Evolutionary conservation across 2,113 vertebrate genomes (phyloP).

Genomic region (Tragelaphus scriptus): DNA sequence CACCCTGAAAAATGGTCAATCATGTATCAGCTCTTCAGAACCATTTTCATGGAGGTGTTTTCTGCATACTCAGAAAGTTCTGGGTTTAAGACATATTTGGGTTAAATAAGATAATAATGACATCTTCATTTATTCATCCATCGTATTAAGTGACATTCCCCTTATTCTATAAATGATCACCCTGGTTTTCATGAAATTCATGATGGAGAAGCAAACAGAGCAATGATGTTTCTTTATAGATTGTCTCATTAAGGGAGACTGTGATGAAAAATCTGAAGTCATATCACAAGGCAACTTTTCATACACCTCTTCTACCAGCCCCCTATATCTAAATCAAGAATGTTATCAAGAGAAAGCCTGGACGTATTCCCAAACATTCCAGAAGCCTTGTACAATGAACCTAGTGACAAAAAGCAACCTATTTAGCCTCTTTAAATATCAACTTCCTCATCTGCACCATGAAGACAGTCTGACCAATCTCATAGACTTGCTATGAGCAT

Average conservation of each 20-base stretch:
- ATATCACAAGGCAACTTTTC: too few species aligned
- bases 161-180: neutral
- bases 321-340: neutral
- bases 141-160: neutral
- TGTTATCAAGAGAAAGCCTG: neutral
- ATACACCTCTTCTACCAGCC: neutral
- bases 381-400: neutral
- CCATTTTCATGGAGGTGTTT: neutral
- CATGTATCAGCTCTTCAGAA: neutral
- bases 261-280: neutral
- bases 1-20: too few species aligned
- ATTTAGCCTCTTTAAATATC: neutral
- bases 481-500: neutral
- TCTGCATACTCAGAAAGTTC: neutral
- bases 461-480: neutral
- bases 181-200: neutral
- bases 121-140: neutral
- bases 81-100: neutral
- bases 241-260: neutral
- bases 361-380: neutral
- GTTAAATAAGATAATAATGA: neutral
- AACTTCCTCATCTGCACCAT: neutral
- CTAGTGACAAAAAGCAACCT: neutral
- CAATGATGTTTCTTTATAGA: neutral
- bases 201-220: neutral